A percentile compares a stretch with the other conserved stretches of the same genome.
Conservation (phyloP, 2,888 invertebrate genomes). For the Copidosoma aretas region DNA sequence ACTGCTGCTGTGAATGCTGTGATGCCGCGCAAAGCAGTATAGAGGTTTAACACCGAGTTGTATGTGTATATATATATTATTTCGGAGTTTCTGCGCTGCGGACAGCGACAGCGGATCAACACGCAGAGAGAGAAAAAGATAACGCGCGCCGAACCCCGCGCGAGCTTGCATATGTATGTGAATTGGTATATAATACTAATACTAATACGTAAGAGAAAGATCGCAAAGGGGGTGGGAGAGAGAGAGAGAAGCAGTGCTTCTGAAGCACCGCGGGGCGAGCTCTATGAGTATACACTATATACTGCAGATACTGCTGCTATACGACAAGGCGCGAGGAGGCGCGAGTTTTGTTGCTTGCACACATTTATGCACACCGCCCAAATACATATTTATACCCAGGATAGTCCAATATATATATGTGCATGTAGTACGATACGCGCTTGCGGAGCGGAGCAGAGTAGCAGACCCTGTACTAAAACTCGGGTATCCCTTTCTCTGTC, state of each 20-base stretch:
- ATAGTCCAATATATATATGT: too few species aligned
- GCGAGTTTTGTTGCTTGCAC: constrained; percentile 27
- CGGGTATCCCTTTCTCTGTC: background rate
- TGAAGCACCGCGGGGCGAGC: background rate
- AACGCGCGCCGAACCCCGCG: too few species aligned
- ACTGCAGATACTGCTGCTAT: constrained; percentile 7
- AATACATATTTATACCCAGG: too few species aligned
- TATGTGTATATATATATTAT: background rate
- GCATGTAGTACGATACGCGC: constrained; percentile 36
- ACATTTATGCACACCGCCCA: constrained; percentile 17
- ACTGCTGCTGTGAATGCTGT: constrained; percentile 7
- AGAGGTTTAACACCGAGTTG: constrained; percentile 43
- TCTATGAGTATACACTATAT: background rate
- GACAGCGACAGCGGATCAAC: too few species aligned
- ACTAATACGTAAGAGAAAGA: too few species aligned
- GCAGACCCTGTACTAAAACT: too few species aligned
- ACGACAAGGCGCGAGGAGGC: too few species aligned
- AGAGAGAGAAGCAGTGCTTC: constrained; percentile 10
- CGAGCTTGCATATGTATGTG: too few species aligned
- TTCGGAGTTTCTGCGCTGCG: constrained; percentile 1
- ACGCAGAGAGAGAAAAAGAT: too few species aligned
- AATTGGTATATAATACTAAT: too few species aligned
- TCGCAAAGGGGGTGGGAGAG: background rate
- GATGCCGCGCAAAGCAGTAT: constrained; percentile 49
- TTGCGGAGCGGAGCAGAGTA: too few species aligned